A percentile compares a stretch with the other conserved stretches of the same genome.
Evolutionary conservation across 1,140 invertebrate species (phyloP).

Genomic region (Drosophila paulistorum): DNA sequence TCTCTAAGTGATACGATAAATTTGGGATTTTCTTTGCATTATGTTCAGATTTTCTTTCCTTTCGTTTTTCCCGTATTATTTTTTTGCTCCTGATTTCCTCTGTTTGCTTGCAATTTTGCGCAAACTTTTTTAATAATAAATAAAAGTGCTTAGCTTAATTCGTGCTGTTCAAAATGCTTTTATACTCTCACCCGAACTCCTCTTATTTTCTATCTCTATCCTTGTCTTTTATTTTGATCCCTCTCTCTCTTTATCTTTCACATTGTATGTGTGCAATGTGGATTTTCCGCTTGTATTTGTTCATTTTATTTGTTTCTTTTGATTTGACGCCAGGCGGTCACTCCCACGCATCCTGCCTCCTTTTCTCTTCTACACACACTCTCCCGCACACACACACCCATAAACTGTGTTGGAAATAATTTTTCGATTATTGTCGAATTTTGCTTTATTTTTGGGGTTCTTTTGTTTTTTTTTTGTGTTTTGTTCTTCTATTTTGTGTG

Average conservation of each 20-base stretch:
- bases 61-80: background rate
- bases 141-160: slow-evolving; percentile 80
- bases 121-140: slow-evolving; percentile 81
- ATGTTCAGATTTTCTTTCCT: slow-evolving; percentile 67
- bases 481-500: slow-evolving; percentile 55
- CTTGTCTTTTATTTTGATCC: slow-evolving; percentile 22
- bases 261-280: slow-evolving; percentile 34
- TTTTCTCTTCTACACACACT: slow-evolving; percentile 5
- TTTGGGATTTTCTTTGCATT: slow-evolving; percentile 77
- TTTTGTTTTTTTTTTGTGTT: too few relatives aligned
- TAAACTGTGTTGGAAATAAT: slow-evolving; percentile 59
- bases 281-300: slow-evolving; percentile 55
- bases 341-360: slow-evolving; percentile 3
- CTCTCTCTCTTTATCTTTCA: background rate
- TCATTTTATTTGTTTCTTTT: slow-evolving; percentile 75
- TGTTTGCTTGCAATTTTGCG: slow-evolving; percentile 40
- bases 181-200: background rate
- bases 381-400: slow-evolving; percentile 10
- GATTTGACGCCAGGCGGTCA: slow-evolving; percentile 52
- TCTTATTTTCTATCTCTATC: slow-evolving; percentile 9
- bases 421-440: slow-evolving; percentile 79
- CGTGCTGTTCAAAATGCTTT: slow-evolving; percentile 53
- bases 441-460: slow-evolving; percentile 53
- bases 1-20: slow-evolving; percentile 77
- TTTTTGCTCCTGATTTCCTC: slow-evolving; percentile 36